phyloP scores from a whole-genome alignment of 2,888 invertebrate genomes.

The Cephus pulcher region DNA sequence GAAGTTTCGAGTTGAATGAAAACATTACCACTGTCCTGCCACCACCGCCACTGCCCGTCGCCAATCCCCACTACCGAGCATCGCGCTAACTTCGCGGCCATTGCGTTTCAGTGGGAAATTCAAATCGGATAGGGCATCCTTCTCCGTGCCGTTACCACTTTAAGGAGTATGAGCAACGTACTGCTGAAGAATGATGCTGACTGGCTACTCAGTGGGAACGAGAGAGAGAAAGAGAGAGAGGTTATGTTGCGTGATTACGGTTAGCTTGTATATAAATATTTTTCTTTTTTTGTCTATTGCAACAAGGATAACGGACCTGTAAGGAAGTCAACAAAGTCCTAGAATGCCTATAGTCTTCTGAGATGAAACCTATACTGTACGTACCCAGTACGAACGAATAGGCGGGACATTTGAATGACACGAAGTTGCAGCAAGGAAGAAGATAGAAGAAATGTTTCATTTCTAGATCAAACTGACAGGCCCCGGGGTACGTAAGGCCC shows the following conservation, averaged over 20 bases:
- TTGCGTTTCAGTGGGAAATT: constrained; percentile 39
- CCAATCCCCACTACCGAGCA: constrained; percentile 3
- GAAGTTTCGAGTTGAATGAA: constrained; percentile 67
- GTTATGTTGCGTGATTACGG: neutral
- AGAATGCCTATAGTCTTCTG: neutral
- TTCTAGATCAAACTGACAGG: neutral
- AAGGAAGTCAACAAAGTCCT: neutral
- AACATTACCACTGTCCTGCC: constrained; percentile 33
- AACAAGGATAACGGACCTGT: neutral
- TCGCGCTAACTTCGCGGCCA: constrained; percentile 28
- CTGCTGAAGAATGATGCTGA: neutral
- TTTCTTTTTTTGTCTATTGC: neutral
- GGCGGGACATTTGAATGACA: neutral
- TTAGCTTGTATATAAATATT: neutral
- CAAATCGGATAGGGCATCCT: constrained; percentile 28
- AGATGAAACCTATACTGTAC: neutral
- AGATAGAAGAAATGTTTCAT: neutral
- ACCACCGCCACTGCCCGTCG: constrained; percentile 29
- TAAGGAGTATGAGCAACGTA: neutral
- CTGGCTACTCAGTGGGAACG: neutral
- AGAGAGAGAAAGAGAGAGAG: neutral
- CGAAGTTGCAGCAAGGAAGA: neutral
- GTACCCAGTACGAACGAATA: neutral
- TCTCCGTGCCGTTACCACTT: neutral
- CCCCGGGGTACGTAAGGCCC: neutral